phyloP scores from a whole-genome alignment of 1,140 invertebrate genomes.

The Antheraea pernyi region DNA sequence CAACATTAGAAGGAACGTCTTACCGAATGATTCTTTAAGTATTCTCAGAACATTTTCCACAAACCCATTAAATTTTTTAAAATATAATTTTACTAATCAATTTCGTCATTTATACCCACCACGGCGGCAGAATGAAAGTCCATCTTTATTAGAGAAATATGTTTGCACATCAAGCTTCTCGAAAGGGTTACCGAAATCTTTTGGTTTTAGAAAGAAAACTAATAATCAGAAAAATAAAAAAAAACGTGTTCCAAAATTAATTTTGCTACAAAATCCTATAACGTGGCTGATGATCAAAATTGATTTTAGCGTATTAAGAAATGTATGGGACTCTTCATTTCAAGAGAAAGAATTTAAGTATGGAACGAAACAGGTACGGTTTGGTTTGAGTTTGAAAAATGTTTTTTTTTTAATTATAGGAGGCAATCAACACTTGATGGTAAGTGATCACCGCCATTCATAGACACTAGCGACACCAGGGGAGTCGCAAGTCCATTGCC shows the following conservation, averaged over 20 bases:
- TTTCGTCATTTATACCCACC: slow-evolving; percentile 38
- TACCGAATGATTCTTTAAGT: not conserved
- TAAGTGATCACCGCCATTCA: too few species aligned
- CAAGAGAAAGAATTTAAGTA: slow-evolving; percentile 63
- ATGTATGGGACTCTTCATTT: slow-evolving; percentile 64
- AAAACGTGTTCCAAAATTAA: slow-evolving; percentile 57
- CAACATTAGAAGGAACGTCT: not conserved
- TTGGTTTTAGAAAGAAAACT: slow-evolving; percentile 41
- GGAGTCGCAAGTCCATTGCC: too few species aligned
- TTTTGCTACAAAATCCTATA: slow-evolving; percentile 67
- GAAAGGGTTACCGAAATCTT: slow-evolving; percentile 38
- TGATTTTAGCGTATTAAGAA: slow-evolving; percentile 58
- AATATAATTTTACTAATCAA: slow-evolving; percentile 11
- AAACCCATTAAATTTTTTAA: slow-evolving; percentile 4
- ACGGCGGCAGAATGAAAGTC: slow-evolving; percentile 25
- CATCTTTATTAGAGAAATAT: slow-evolving; percentile 23
- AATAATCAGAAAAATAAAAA: slow-evolving; percentile 37
- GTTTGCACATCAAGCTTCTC: slow-evolving; percentile 22
- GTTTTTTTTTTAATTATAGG: too few species aligned
- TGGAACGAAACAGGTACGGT: slow-evolving; percentile 60
- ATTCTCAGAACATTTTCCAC: not conserved
- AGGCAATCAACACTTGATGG: too few species aligned
- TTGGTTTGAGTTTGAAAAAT: too few species aligned
- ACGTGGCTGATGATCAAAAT: slow-evolving; percentile 68
- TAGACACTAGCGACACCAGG: too few species aligned